phyloP scores from a whole-genome alignment of 1,140 invertebrate species.

The Caerostris darwini region DNA sequence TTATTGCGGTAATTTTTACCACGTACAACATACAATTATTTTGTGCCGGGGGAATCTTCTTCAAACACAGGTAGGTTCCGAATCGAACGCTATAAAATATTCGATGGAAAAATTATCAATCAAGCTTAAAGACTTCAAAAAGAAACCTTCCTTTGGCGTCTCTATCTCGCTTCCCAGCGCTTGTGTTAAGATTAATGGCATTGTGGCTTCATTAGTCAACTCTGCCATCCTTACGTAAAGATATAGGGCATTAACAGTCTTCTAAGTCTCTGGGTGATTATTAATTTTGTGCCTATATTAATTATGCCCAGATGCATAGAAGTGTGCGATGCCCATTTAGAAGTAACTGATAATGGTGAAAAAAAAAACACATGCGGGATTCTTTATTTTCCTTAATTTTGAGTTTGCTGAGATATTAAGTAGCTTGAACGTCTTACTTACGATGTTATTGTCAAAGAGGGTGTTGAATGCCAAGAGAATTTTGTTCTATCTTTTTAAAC shows the following conservation, averaged over 20 bases:
- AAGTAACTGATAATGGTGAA: slow-evolving; percentile 1
- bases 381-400: background rate
- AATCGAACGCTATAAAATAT: slow-evolving; percentile 46
- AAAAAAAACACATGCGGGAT: background rate
- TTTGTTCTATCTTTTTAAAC: no score
- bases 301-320: slow-evolving; percentile 46
- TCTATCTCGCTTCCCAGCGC: slow-evolving; percentile 55
- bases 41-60: background rate
- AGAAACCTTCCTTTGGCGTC: slow-evolving; percentile 51
- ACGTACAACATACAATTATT: background rate
- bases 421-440: slow-evolving; percentile 35
- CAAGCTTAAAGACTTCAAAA: slow-evolving; percentile 75
- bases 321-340: slow-evolving; percentile 23
- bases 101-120: slow-evolving; percentile 76
- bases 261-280: slow-evolving; percentile 73
- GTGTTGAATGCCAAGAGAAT: background rate
- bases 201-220: slow-evolving; percentile 75
- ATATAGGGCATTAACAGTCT: slow-evolving; percentile 77
- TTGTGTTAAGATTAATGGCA: slow-evolving; percentile 72
- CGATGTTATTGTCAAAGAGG: background rate
- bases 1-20: no score
- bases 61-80: background rate
- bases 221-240: slow-evolving; percentile 73
- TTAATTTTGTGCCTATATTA: slow-evolving; percentile 75
- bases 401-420: slow-evolving; percentile 5